Conservation (phyloP, 1,140 invertebrate species). For the Protaetia brevitarsis region DNA sequence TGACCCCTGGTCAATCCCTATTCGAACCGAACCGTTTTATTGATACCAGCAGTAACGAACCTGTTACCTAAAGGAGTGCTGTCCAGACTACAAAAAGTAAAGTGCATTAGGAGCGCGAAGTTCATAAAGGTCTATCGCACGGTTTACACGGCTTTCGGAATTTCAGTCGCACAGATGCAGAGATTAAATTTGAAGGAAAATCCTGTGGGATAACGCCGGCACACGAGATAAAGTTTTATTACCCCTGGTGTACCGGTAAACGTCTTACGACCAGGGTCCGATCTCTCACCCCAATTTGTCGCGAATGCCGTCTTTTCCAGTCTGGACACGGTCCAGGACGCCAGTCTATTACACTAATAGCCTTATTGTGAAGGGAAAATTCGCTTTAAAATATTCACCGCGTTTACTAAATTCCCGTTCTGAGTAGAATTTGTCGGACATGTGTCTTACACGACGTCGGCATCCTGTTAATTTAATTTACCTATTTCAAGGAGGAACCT, state of each 20-base stretch:
- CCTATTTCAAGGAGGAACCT: neutral
- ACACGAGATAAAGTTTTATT: conserved; percentile 23
- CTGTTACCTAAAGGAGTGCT: neutral
- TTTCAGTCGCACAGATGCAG: conserved; percentile 8
- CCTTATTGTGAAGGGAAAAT: conserved; percentile 40
- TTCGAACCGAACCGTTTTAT: neutral
- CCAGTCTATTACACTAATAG: conserved; percentile 47
- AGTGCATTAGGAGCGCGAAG: conserved; percentile 15
- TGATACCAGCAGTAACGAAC: conserved; percentile 15
- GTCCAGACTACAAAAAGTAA: neutral
- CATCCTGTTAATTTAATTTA: conserved; percentile 3
- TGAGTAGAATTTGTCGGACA: conserved; percentile 1
- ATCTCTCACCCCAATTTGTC: conserved; percentile 48
- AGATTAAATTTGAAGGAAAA: conserved; percentile 19
- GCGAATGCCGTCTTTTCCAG: conserved; percentile 43
- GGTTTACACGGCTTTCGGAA: neutral
- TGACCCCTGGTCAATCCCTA: conserved; percentile 24
- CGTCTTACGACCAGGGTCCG: conserved; percentile 36
- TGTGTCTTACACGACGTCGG: conserved; percentile 18
- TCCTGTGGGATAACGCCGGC: conserved; percentile 2
- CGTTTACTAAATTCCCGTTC: conserved; percentile 28
- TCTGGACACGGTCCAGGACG: conserved; percentile 46
- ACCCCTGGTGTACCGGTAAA: conserved; percentile 32
- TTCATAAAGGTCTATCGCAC: conserved; percentile 4
- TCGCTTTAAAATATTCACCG: conserved; percentile 41